Conservation (phyloP, 2,797 vertebrate genomes). For the Salmo trutta region DNA sequence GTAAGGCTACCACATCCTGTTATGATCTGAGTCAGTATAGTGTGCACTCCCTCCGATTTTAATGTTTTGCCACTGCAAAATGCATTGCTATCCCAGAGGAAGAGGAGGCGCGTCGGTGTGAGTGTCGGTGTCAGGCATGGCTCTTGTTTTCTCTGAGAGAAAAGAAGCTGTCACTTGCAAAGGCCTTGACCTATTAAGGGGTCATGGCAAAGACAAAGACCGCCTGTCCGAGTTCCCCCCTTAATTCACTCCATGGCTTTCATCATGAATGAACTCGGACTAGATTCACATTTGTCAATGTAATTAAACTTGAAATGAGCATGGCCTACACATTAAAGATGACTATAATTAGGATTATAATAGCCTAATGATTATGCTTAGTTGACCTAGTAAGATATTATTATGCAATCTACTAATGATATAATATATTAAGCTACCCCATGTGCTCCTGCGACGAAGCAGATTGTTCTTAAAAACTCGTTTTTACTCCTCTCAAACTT, state of each 20-base stretch:
- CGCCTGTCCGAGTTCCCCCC: conserved; percentile 42
- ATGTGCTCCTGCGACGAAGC: not conserved
- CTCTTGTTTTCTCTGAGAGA: conserved; percentile 60
- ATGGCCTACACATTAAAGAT: not conserved
- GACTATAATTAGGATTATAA: not conserved
- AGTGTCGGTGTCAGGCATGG: conserved; percentile 61
- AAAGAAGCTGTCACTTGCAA: conserved; percentile 75
- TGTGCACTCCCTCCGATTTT: conserved; percentile 29
- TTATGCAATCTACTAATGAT: not conserved
- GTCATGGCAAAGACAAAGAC: conserved; percentile 38
- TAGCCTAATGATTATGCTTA: not conserved
- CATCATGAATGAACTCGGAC: conserved; percentile 29
- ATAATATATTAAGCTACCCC: not conserved
- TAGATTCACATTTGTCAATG: not conserved
- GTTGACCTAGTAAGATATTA: not conserved
- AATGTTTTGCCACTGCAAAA: conserved; percentile 45
- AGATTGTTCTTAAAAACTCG: not conserved
- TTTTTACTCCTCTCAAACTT: not conserved
- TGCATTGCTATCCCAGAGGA: conserved; percentile 51
- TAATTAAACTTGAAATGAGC: not conserved
- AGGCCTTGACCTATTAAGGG: conserved; percentile 51
- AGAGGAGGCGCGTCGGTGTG: conserved; percentile 41
- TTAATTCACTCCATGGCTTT: conserved; percentile 30
- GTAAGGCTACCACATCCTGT: conserved; percentile 77
- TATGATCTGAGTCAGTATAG: conserved; percentile 64